Conservation (phyloP, 92 coral and sea anemone genomes). For the Paragorgia papillata region DNA sequence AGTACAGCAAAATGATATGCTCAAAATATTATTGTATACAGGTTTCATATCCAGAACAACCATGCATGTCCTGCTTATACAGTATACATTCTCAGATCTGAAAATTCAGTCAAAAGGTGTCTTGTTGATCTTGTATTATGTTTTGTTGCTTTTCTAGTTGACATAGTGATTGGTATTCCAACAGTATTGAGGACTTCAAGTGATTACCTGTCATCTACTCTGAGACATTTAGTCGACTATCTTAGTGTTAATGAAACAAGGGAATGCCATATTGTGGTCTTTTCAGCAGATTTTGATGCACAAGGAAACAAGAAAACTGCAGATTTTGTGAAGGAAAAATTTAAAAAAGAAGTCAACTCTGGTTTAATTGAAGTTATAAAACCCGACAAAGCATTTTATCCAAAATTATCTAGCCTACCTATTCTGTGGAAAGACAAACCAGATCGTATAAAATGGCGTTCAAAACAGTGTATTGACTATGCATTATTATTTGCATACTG, state of each 20-base stretch:
- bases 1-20: too few relatives aligned
- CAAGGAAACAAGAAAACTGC: constrained; percentile 26
- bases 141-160: constrained; percentile 53
- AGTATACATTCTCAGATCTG: too few relatives aligned
- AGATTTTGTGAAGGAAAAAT: constrained; percentile 27
- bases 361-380: constrained; percentile 65
- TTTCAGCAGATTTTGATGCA: constrained; percentile 60
- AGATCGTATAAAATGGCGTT: constrained; percentile 71
- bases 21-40: too few relatives aligned
- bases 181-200: constrained; percentile 51
- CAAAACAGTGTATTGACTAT: constrained; percentile 75
- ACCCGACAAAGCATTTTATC: constrained; percentile 51
- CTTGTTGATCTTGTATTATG: too few relatives aligned
- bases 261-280: constrained; percentile 61
- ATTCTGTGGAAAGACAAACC: constrained; percentile 65
- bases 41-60: too few relatives aligned
- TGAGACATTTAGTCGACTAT: constrained; percentile 60
- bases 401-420: constrained; percentile 54
- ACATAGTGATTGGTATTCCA: constrained; percentile 74
- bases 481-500: constrained; percentile 64
- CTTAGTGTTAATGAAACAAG: constrained; percentile 57
- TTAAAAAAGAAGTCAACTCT: constrained; percentile 48
- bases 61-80: too few relatives aligned
- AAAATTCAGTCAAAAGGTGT: too few relatives aligned
- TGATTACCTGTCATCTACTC: constrained; percentile 53